phyloP scores from a whole-genome alignment of 1,140 invertebrate genomes.

The Stegodyphus dumicola region DNA sequence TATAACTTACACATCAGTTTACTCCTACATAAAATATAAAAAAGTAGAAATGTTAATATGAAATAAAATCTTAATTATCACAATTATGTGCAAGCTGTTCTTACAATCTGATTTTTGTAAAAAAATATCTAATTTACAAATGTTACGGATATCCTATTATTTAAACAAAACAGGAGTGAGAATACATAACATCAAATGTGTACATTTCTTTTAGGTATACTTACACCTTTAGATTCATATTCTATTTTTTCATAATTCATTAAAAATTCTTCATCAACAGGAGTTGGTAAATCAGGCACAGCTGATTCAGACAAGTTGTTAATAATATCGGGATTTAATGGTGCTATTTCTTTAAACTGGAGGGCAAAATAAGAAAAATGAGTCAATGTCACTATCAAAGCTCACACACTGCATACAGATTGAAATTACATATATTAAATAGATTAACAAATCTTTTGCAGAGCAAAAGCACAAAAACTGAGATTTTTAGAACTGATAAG shows the following conservation, averaged over 20 bases:
- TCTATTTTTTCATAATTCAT: constrained; percentile 76
- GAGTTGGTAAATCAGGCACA: constrained; percentile 63
- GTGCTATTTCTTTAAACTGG: constrained; percentile 50
- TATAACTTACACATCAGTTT: no score
- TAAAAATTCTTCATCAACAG: constrained; percentile 63
- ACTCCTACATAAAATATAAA: neutral
- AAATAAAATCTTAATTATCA: no score
- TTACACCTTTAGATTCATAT: constrained; percentile 83
- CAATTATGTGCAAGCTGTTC: no score
- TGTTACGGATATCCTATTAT: no score
- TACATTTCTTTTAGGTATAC: constrained; percentile 46
- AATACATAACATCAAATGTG: neutral
- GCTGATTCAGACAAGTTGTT: constrained; percentile 46
- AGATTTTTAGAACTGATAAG: no score
- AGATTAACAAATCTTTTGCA: no score
- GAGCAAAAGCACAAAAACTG: no score
- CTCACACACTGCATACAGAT: neutral
- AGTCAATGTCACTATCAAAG: neutral
- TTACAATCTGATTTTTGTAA: no score
- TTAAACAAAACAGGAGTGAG: no score
- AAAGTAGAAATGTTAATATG: neutral
- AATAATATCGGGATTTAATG: constrained; percentile 35
- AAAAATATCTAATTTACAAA: no score
- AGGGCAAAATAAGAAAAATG: neutral
- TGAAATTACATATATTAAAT: no score